These are phyloP conservation scores for Xyrichtys novacula DNA, from an alignment of 2,797 vertebrate species.

Conservation along the genomic window DNA sequence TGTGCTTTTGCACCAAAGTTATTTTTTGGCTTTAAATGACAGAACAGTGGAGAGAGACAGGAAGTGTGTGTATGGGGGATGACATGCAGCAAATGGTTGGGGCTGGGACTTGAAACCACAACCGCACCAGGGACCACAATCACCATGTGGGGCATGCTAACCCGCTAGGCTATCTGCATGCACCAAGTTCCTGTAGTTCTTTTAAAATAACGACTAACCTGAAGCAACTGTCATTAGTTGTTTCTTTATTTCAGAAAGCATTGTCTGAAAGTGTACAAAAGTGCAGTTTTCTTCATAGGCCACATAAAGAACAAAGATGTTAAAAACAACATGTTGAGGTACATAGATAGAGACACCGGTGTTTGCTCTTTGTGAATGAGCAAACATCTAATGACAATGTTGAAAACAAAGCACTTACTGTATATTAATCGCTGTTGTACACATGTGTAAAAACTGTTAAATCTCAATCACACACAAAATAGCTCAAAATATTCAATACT, in stretches of 20 bases:
- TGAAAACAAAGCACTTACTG: constrained; percentile 66
- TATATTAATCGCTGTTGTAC: constrained; percentile 31
- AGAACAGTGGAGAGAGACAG: no score
- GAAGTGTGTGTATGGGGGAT: no score
- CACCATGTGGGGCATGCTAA: no score
- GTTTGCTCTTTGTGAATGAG: constrained; percentile 50
- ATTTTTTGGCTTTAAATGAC: no score
- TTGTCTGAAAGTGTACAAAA: constrained; percentile 73
- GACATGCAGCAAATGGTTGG: no score
- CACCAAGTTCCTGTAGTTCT: neutral
- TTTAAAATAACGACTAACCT: constrained; percentile 7
- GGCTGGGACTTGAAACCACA: no score
- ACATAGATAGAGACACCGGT: constrained; percentile 46
- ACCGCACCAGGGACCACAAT: no score
- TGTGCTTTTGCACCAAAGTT: neutral
- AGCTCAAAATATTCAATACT: constrained; percentile 55
- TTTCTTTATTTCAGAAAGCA: constrained; percentile 70
- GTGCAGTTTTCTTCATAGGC: constrained; percentile 68
- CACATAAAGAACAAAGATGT: constrained; percentile 59
- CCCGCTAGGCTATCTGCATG: no score
- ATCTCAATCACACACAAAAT: constrained; percentile 44
- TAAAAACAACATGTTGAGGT: constrained; percentile 60
- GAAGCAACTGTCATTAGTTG: constrained; percentile 20
- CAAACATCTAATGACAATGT: constrained; percentile 60
- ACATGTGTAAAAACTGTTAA: constrained; percentile 19